Evolutionary conservation across 2,113 vertebrate genomes (phyloP).

Genomic region (Barnardius zonarius): DNA sequence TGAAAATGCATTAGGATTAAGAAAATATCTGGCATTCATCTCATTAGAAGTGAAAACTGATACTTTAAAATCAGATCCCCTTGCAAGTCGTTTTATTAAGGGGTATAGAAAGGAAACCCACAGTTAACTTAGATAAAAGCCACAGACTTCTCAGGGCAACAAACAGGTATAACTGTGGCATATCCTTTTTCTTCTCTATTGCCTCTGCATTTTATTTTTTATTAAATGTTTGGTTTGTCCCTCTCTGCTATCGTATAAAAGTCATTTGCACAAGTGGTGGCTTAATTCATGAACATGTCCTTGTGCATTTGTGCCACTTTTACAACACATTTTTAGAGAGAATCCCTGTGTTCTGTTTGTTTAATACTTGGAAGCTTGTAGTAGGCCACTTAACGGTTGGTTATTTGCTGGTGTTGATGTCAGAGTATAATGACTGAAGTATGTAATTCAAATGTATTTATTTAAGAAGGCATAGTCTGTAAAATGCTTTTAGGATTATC

Average conservation of each 20-base stretch:
- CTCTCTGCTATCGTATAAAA: background rate
- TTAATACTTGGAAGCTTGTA: background rate
- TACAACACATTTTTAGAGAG: background rate
- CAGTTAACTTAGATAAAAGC: background rate
- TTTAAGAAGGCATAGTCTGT: background rate
- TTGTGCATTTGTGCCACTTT: background rate
- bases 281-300: background rate
- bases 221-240: background rate
- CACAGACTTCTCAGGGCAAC: background rate
- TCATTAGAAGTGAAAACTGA: background rate
- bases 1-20: background rate
- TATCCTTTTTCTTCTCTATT: background rate
- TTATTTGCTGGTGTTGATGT: background rate
- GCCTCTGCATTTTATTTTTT: background rate
- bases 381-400: background rate
- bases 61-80: background rate
- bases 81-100: background rate
- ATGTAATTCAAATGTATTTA: background rate
- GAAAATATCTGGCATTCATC: background rate
- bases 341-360: background rate
- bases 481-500: conserved; percentile 6
- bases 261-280: background rate
- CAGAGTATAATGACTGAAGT: background rate
- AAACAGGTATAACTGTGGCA: background rate
- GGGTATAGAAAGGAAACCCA: background rate